Base-by-base conservation (phyloP, 2,113 vertebrate species). In the Pungitius pungitius region DNA sequence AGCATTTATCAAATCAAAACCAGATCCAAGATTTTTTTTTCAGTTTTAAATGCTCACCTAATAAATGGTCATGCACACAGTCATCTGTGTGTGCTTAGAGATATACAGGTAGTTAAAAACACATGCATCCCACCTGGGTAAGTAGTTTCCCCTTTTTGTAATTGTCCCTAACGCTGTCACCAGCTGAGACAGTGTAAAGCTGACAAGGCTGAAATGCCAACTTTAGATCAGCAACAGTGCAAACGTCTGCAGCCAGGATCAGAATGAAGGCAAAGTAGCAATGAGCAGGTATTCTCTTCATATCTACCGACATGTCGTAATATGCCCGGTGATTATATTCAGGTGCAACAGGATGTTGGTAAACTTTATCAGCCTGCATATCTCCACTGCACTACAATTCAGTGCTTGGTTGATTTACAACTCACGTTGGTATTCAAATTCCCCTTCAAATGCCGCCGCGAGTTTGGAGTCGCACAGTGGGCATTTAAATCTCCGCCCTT, bases 391-490 rank as follows among this genome's bases (percentile, higher is more conserved):
- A 60, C 39, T 54, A 37, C 43, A 73, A 15, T 65, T 65, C 43
- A 52, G 81, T 69, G 68, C 58, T 2, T 11, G 33, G 63, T 62
- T 74, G 51, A 67, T 82, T 76, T 68, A 81, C 40, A 72, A 67
- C 74, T 81, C 56, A 67, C 27, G n/a, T 17, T 45, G 62, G 42
- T 27, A 57, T 62, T 69, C 37, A 40, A 57, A 78, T 69, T 68
- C 64, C 70, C 49, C 59, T 80, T 82, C 69, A 75, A 75, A 74
- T 71, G 62, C 71, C 69, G 40, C 66, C 64, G 65, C 59, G 2
- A 49, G 65, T 69, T 81, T 70, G 62, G 26, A 61, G 24, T 83
- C 72, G 49, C 59, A 69, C 72, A 69, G 80, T 33, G 18, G 61
- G 33, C 24, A 56, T 77, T 77, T 80, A 24, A 10, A 75, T 71